phyloP scores from a whole-genome alignment of 2,113 vertebrate genomes.

The Hippocampus guttulatus region DNA sequence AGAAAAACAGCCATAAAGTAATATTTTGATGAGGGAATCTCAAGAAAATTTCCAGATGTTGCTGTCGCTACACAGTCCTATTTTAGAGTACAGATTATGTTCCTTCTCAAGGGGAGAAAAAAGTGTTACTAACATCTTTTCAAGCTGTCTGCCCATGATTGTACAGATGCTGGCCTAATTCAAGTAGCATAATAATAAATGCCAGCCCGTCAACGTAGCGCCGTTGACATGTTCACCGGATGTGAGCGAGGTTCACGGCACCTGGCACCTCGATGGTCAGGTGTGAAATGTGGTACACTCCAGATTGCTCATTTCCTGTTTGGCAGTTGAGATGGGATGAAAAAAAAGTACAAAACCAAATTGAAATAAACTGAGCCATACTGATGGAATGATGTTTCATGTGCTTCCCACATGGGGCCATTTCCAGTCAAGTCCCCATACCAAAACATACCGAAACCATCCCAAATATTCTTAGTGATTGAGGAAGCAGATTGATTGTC shows the following conservation, averaged over 20 bases:
- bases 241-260: background rate
- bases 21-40: background rate
- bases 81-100: background rate
- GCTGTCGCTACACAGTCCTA: background rate
- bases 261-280: background rate
- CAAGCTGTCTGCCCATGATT: background rate
- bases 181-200: background rate
- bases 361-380: background rate
- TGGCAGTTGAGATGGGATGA: background rate
- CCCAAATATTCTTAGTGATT: constrained; percentile 26
- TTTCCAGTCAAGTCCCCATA: constrained; percentile 16
- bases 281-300: too few relatives aligned
- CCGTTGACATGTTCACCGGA: background rate
- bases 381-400: background rate
- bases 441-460: background rate
- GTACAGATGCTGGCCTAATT: background rate
- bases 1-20: background rate
- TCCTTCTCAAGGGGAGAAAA: background rate
- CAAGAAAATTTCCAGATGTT: background rate
- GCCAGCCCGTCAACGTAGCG: background rate
- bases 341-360: background rate
- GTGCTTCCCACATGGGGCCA: constrained; percentile 6
- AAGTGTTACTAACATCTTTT: background rate
- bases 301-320: background rate
- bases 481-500: constrained; percentile 4